Conservation (phyloP, 2,888 invertebrate species). For the Oxystoma pomonae region DNA sequence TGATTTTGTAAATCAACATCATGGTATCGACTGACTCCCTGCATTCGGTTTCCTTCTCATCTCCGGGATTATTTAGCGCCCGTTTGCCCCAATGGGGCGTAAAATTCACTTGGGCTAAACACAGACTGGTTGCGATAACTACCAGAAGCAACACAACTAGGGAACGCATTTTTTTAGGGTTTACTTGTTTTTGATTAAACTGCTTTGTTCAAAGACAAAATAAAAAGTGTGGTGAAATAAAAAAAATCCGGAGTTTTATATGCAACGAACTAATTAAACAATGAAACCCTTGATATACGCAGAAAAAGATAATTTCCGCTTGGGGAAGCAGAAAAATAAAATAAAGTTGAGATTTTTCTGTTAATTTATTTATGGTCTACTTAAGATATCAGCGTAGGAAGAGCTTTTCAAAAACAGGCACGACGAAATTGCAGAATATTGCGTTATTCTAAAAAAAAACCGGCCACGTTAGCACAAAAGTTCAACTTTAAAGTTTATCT, state of each 20-base stretch:
- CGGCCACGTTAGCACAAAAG: too few relatives aligned
- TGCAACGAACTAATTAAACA: not conserved
- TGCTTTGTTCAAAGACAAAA: not conserved
- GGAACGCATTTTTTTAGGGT: not conserved
- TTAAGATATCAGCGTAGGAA: too few relatives aligned
- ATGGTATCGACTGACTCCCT: constrained; percentile 53
- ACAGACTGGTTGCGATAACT: constrained; percentile 26
- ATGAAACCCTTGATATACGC: not conserved
- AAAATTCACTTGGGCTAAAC: constrained; percentile 43
- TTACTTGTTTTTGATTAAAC: not conserved
- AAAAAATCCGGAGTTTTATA: not conserved
- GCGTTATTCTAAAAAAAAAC: too few relatives aligned
- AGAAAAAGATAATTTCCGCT: not conserved
- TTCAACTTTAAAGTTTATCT: too few relatives aligned
- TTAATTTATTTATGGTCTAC: too few relatives aligned
- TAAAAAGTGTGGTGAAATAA: not conserved
- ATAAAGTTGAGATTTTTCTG: too few relatives aligned
- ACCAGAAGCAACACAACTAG: not conserved
- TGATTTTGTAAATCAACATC: constrained; percentile 56
- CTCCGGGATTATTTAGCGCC: constrained; percentile 29
- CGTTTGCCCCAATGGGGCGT: constrained; percentile 46
- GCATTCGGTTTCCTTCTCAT: constrained; percentile 46
- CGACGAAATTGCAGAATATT: too few relatives aligned
- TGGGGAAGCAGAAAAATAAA: too few relatives aligned
- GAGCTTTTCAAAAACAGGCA: too few relatives aligned